phyloP scores from a whole-genome alignment of 2,797 vertebrate species.

The Rhinella marina region DNA sequence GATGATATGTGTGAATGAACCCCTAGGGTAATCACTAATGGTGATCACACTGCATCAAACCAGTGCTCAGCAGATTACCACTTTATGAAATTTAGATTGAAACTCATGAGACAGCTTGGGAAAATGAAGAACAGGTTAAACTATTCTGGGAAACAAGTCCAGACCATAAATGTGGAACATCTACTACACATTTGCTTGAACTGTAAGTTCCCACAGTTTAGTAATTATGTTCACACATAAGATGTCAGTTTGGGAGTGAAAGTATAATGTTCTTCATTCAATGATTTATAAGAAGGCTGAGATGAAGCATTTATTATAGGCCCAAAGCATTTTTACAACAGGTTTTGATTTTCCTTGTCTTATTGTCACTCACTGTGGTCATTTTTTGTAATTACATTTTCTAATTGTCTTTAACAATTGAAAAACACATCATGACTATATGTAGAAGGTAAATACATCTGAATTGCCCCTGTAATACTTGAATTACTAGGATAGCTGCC shows the following conservation, averaged over 20 bases:
- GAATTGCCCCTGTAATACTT: not conserved
- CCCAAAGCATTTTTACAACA: not conserved
- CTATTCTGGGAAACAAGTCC: not conserved
- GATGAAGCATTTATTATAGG: not conserved
- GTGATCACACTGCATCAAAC: not conserved
- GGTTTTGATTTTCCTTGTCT: slow-evolving; percentile 1
- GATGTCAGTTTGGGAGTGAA: slow-evolving; percentile 7
- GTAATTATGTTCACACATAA: not conserved
- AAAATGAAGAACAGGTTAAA: not conserved
- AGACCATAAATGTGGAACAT: not conserved
- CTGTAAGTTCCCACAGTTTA: slow-evolving; percentile 13
- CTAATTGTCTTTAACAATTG: not conserved
- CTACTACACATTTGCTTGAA: not conserved
- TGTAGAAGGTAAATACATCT: not conserved
- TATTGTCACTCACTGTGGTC: not conserved
- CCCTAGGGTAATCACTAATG: not conserved
- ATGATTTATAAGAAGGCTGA: not conserved
- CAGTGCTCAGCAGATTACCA: not conserved
- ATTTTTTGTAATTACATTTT: not conserved
- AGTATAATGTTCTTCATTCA: not conserved
- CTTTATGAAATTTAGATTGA: not conserved
- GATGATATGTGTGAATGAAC: not conserved
- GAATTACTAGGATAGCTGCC: not conserved
- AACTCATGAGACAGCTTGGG: not conserved
- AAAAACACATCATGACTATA: slow-evolving; percentile 9